Evolutionary conservation across 2,113 vertebrate genomes (phyloP).

Genomic region (Aphelocoma coerulescens): DNA sequence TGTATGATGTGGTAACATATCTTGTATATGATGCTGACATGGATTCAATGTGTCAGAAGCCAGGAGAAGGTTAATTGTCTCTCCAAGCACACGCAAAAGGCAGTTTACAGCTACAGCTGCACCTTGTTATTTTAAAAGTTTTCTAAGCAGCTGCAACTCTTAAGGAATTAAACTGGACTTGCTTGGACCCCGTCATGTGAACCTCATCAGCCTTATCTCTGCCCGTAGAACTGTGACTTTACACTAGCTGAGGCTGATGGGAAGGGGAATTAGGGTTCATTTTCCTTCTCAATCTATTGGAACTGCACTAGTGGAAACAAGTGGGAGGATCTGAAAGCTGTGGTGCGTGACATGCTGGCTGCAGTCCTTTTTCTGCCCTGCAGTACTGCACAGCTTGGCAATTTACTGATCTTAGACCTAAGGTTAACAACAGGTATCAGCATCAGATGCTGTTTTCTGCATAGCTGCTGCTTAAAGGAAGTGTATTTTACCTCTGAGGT

Average conservation of each 20-base stretch:
- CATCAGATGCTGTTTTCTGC: neutral
- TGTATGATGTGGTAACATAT: neutral
- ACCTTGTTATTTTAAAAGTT: neutral
- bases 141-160: neutral
- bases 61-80: neutral
- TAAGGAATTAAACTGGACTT: neutral
- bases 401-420: neutral
- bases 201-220: neutral
- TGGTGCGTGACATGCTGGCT: neutral
- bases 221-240: neutral
- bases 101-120: neutral
- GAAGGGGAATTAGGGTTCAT: neutral
- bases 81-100: accelerated
- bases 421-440: neutral
- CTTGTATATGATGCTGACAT: neutral
- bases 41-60: neutral
- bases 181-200: neutral
- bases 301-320: neutral
- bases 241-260: neutral
- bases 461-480: neutral
- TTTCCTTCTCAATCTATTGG: neutral
- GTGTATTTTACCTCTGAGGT: neutral
- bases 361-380: neutral
- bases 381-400: neutral
- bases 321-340: neutral